Base-by-base conservation (phyloP, 2,797 vertebrate species). In the Danionella dracula region DNA sequence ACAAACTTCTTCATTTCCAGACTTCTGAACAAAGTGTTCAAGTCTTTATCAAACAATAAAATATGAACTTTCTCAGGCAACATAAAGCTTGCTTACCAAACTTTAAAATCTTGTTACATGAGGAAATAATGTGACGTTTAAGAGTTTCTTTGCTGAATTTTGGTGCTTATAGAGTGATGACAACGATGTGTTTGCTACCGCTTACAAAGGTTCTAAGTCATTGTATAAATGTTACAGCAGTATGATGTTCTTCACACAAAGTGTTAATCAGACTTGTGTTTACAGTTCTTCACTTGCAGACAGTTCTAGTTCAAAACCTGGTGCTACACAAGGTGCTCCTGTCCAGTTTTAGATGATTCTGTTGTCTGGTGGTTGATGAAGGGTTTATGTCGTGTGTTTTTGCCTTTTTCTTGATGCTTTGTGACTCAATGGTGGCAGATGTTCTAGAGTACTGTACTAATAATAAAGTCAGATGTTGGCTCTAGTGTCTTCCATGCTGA, bases 361-460 rank as follows among this genome's bases (percentile, higher is more conserved):
- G 23, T 64, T 64, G 49, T 64, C 27, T 64, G 27, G 38, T 64
- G 17, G 44, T 34, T 20, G 19, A 54, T 54, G 61, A 65, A 45
- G 40, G 41, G 51, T 46, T 53, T 53, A 17, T 64, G 35, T 44
- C 17, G 12, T 3, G 11, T 65, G 23, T 44, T 34, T 12, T 35
- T 49, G 57, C 46, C 29, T 68, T 72, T 35, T 54, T 72, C 34
- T 62, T 62, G 66, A 62, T 68, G 38, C 48, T 66, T 58, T 65
- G 67, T 76, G 51, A 64, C 65, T 64, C 60, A 42, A 66, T 53
- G 32, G 45, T 72, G 58, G 16, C 57, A 29, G 70, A 63, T 63
- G 48, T 66, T 51, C 12, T 65, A 65, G 38, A 42, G 49, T 57
- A 62, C 70, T 84, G 82, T 77, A 79, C 80, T 64, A 64, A 27